Base-by-base conservation (phyloP, 2,113 vertebrate species). In the Callopanchax toddi region DNA sequence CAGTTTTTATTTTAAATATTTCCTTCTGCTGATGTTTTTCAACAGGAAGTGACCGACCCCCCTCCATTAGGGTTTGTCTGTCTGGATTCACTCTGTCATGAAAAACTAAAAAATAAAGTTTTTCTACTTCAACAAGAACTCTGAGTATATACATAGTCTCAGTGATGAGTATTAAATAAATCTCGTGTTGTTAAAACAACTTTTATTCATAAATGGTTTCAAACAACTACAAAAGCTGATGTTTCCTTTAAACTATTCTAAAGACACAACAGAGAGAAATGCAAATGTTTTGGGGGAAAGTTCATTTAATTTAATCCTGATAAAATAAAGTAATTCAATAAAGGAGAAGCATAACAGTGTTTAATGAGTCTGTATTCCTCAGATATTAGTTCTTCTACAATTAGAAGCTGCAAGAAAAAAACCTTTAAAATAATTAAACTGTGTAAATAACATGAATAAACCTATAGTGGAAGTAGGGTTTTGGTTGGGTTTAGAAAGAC, bases 41-140 rank as follows among this genome's bases (percentile, higher is more conserved):
- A 8, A 1, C 29, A 43, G 16, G 43, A 42, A 9, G 11, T n/a
- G 37, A 12, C 23, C 43, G 39, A 17, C 39, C 15, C 11, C 8
- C 3, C 15, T 51, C 16, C 8, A 29, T 16, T 7, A 51, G 16
- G 23, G 29, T 51, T 22, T 13, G 6, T n/a, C n/a, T n/a, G n/a
- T n/a, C n/a, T 55, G 9, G 34, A 12, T 10, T 22, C 1, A 11
- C 25, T 40, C 21, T 56, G 37, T 43, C 39, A 57, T 43, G 16
- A 8, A 18, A 1, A 11, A 11, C 22, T n/a, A 26, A 6, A 17
- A 42, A 39, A 18, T n/a, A n/a, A 17, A 26, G 15, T 23, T 42
- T 22, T 57, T 57, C 37, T 16, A 43, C 23, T 26, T 57, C 37
- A 42, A 57, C 54, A 26, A 18, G 11, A 54, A 20, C n/a, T 37